phyloP scores from a whole-genome alignment of 2,888 invertebrate genomes.

The Hoplodrina blanda region DNA sequence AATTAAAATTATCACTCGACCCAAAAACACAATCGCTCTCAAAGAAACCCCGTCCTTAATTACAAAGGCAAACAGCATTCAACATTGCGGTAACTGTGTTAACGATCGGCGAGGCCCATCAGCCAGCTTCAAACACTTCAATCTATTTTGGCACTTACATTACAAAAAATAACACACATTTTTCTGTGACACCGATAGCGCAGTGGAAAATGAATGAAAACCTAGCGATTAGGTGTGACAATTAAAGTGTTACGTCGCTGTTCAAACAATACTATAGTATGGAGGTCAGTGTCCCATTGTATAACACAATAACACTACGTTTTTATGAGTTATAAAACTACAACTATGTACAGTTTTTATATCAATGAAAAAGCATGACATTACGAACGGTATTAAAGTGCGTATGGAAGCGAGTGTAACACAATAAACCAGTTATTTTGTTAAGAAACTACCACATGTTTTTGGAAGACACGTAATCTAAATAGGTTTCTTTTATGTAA shows the following conservation, averaged over 20 bases:
- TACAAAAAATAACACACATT: slow-evolving; percentile 33
- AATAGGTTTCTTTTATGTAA: no score
- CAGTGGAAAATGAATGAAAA: slow-evolving; percentile 63
- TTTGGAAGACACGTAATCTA: no score
- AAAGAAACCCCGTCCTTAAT: slow-evolving; percentile 59
- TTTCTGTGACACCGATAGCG: slow-evolving; percentile 11
- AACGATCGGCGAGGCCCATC: slow-evolving; percentile 51
- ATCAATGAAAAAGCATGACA: neutral
- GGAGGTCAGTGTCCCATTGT: slow-evolving; percentile 64
- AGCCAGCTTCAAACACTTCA: slow-evolving; percentile 21
- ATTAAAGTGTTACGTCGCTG: slow-evolving; percentile 54
- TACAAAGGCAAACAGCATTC: slow-evolving; percentile 60
- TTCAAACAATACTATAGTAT: slow-evolving; percentile 57
- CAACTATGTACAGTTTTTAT: slow-evolving; percentile 10
- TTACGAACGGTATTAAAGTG: neutral
- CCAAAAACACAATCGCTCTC: slow-evolving; percentile 46
- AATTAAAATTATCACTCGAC: slow-evolving; percentile 11
- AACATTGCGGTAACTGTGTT: slow-evolving; percentile 55
- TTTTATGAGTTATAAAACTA: slow-evolving; percentile 52
- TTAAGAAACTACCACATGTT: no score
- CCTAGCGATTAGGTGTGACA: slow-evolving; percentile 60
- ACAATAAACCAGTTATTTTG: no score
- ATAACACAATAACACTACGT: slow-evolving; percentile 57
- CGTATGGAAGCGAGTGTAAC: no score
- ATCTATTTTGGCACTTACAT: slow-evolving; percentile 17